These are phyloP conservation scores for Asarcornis scutulata DNA, from an alignment of 2,113 vertebrate species.

Conservation along the genomic window DNA sequence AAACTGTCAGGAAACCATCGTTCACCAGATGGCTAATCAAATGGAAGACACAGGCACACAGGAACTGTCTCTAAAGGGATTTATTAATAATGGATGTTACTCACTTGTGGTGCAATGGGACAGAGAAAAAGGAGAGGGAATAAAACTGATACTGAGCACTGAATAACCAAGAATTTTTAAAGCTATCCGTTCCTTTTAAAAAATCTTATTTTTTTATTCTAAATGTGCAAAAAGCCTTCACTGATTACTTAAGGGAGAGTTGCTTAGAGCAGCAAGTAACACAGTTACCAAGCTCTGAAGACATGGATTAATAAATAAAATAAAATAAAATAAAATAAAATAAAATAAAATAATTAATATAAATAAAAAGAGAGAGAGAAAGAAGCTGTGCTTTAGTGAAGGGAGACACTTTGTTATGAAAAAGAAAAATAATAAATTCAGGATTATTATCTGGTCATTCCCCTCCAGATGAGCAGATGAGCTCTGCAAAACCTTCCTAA, in stretches of 20 bases:
- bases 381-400: neutral
- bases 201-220: neutral
- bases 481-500: neutral
- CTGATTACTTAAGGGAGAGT: neutral
- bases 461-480: neutral
- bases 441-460: neutral
- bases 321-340: too few relatives aligned
- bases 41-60: neutral
- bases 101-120: neutral
- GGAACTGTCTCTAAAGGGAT: neutral
- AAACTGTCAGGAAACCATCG: neutral
- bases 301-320: neutral
- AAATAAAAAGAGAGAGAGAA: neutral
- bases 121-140: neutral
- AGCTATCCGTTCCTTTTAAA: neutral
- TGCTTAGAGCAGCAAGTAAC: neutral
- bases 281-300: neutral
- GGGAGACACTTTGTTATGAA: fast-evolving
- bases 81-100: neutral
- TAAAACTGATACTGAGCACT: neutral
- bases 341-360: too few relatives aligned
- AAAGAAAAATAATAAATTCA: neutral
- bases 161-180: neutral
- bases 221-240: neutral
- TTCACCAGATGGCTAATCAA: conserved; percentile 37